Evolutionary conservation across 2,797 vertebrate species (phyloP), one percentile per base, ranked within the genome.

Genomic region (Buceros bicornis): DNA sequence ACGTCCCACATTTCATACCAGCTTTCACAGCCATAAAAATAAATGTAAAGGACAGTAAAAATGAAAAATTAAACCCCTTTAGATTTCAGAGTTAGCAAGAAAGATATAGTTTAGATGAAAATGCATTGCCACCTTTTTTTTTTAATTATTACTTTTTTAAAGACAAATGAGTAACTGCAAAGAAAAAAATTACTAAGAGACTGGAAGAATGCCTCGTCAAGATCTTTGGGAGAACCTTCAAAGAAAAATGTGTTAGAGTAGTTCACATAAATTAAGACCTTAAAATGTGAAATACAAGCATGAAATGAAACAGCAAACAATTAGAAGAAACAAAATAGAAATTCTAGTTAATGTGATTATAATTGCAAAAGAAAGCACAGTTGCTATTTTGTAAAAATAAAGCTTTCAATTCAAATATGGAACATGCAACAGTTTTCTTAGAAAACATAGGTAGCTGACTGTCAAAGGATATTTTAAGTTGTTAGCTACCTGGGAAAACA

Each of bases 141-240:
- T 40, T 15, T 40, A 48, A 48, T 62, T 78, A 84, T 94, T 95
- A 73, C 91, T 93, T 97, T 97, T 96, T 89, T 95, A 93, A 97
- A 97, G 97, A 98, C 96, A 98, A 97, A 98, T 98, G 98, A 98
- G 97, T 98, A 98, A 98, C 98, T 98, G 98, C 97, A 97, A 98
- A 98, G 98, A 98, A 98, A 61, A 98, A 97, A 98, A 98, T 98
- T 98, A 98, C 98, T 98, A 98, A 98, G 97, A 98, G 97, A 98
- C 97, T 98, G 98, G 98, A 98, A 98, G 97, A 98, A 95, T 98
- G 97, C 97, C 97, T 98, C 97, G 67, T 98, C 98, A 98, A 98
- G 98, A 98, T 98, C 98, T 98, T 98, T 98, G 98, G 98, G 95
- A 98, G 98, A 98, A 98, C 98, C 98, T 98, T 98, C 91, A 98